Evolutionary conservation across 2,113 vertebrate species (phyloP).

Genomic region (Mellivora capensis): DNA sequence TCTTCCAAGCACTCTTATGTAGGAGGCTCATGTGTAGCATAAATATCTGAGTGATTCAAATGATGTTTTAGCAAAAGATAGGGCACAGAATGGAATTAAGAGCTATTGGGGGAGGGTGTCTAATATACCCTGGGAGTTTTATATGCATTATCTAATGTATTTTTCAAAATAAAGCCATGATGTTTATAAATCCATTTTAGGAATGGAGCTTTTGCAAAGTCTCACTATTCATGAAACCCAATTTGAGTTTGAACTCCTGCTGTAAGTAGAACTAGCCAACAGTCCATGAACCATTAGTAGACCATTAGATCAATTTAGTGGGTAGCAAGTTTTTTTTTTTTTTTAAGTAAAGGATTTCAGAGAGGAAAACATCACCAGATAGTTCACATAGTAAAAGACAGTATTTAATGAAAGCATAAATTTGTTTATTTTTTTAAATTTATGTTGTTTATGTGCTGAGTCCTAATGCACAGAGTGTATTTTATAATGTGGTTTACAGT

Average conservation of each 20-base stretch:
- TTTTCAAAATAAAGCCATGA: conserved; percentile 18
- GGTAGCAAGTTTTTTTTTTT: background rate
- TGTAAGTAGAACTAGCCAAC: background rate
- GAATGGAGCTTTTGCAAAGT: background rate
- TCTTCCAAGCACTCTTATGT: background rate
- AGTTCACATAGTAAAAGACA: background rate
- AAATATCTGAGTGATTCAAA: conserved; percentile 28
- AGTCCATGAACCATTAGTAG: background rate
- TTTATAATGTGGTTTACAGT: background rate
- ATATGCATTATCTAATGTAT: background rate
- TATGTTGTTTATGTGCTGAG: background rate
- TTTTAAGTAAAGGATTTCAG: background rate
- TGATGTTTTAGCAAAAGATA: background rate
- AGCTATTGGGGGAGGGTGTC: background rate
- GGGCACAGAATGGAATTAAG: background rate
- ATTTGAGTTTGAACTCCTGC: background rate
- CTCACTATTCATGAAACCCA: background rate
- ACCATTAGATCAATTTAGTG: background rate
- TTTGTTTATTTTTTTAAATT: background rate
- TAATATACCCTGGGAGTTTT: background rate
- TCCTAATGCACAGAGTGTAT: background rate
- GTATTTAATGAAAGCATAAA: background rate
- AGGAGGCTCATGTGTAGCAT: background rate
- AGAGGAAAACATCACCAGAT: background rate
- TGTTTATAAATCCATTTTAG: background rate